Base-by-base conservation (phyloP, 1,140 invertebrate genomes). In the Pantala flavescens region DNA sequence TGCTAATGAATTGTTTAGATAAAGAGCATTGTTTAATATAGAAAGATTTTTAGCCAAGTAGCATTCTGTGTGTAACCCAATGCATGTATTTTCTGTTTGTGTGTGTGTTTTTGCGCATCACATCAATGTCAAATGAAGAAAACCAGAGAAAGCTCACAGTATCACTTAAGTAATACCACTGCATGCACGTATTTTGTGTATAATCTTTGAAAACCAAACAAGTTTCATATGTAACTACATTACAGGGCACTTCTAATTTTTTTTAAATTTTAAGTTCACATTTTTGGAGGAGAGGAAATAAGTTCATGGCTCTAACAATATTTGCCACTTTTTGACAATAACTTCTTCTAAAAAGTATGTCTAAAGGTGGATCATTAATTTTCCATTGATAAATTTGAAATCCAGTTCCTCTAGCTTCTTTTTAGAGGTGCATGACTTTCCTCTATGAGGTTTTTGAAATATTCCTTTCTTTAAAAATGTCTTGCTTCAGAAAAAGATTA, bases 251-350 rank as follows among this genome's bases (percentile, higher is more conserved):
- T 21, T 63, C 12, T 5, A 1, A 7, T 63, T 12, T 63, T 7
- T 7, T 63, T 63, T 16, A 63, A 16, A 3, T 63, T 63, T 63
- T 36, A 9, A 9, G 28, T 36, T 63, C 2, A 63, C 2, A 63
- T 14, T 7, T 63, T 63, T 21, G n/a, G n/a, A 63, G 49, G 49
- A 63, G 14, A 3, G n/a, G 12, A 21, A 19, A 63, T 63, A 63
- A 63, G 14, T 63, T 63, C 14, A 63, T 63, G 49, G 49, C 49
- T 63, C 49, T 21, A 63, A 21, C 49, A 63, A 19, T 5, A 1
- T 7, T 63, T 63, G 49, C 49, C 49, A 63, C 49, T 63, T 63
- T 63, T 63, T 63, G 49, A 63, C 49, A 63, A 63, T 63, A 63
- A 63, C 49, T 63, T 63, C 49, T 63, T 63, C 49, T 63, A 14